Percentiles rank a stretch among this genome's conserved stretches.
Conservation (phyloP, 37 sponge, comb jelly and placozoan species). For the Theonella swinhoei region DNA sequence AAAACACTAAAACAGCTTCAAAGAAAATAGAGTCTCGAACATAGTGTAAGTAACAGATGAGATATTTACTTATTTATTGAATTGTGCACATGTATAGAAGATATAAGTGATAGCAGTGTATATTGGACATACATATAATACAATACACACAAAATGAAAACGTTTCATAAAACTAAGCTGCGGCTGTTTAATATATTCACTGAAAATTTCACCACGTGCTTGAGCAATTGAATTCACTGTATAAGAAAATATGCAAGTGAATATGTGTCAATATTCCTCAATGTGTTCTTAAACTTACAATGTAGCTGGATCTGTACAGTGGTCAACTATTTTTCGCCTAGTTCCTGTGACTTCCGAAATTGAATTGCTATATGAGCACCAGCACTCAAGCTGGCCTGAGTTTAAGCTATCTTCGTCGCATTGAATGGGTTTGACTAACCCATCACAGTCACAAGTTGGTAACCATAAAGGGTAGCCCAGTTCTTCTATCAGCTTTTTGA, state of each 20-base stretch:
- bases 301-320: neutral
- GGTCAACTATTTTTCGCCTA: neutral
- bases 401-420: neutral
- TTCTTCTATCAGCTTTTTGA: neutral
- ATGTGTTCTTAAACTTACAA: too few species aligned
- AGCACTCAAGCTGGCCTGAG: neutral
- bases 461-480: neutral
- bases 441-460: neutral
- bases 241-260: neutral
- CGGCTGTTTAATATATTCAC: neutral
- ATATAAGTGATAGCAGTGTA: neutral
- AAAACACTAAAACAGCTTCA: slow-evolving; percentile 70
- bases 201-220: neutral
- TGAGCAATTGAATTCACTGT: slow-evolving; percentile 25
- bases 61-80: neutral
- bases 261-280: too few species aligned
- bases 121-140: too few species aligned
- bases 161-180: too few species aligned
- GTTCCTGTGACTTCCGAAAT: neutral
- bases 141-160: too few species aligned
- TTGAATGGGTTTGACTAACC: neutral
- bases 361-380: slow-evolving; percentile 2
- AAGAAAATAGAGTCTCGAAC: neutral
- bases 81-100: neutral
- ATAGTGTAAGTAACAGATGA: neutral